Conservation (phyloP, 1,140 invertebrate genomes). For the Drosophila ficusphila region DNA sequence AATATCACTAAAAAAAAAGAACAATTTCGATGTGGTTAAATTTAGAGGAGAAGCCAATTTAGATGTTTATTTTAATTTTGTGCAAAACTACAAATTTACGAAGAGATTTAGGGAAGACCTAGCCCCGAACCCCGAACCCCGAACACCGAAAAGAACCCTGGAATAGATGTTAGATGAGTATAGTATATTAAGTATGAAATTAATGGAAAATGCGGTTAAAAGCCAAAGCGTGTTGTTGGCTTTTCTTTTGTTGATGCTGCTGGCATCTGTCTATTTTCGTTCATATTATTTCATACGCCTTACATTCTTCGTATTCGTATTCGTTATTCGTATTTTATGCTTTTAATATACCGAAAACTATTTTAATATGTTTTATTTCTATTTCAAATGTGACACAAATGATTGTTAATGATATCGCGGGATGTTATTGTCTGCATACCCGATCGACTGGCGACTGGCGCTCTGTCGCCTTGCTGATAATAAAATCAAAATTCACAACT, state of each 20-base stretch:
- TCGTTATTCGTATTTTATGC: too few species aligned
- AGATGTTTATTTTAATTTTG: neutral
- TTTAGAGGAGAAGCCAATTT: constrained; percentile 16
- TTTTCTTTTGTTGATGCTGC: constrained; percentile 29
- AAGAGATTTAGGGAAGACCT: constrained; percentile 2
- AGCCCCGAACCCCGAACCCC: neutral
- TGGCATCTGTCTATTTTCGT: constrained; percentile 67
- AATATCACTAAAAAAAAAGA: neutral
- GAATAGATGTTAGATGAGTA: constrained; percentile 7
- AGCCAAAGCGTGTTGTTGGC: constrained; percentile 32
- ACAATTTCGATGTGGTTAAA: constrained; percentile 2
- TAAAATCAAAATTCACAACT: constrained; percentile 56
- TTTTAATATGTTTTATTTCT: constrained; percentile 81
- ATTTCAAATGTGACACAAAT: constrained; percentile 74
- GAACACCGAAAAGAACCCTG: neutral
- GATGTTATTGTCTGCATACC: constrained; percentile 47
- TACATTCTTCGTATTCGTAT: constrained; percentile 16
- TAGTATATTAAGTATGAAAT: constrained; percentile 13
- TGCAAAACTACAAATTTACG: neutral
- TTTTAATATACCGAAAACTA: constrained; percentile 60
- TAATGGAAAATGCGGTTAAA: constrained; percentile 58
- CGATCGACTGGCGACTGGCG: constrained; percentile 37
- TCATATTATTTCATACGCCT: constrained; percentile 68
- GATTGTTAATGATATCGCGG: constrained; percentile 74
- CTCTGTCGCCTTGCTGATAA: constrained; percentile 42